These are phyloP conservation scores for Zaprionus ornatus DNA, from an alignment of 1,140 invertebrate genomes.

Conservation along the genomic window DNA sequence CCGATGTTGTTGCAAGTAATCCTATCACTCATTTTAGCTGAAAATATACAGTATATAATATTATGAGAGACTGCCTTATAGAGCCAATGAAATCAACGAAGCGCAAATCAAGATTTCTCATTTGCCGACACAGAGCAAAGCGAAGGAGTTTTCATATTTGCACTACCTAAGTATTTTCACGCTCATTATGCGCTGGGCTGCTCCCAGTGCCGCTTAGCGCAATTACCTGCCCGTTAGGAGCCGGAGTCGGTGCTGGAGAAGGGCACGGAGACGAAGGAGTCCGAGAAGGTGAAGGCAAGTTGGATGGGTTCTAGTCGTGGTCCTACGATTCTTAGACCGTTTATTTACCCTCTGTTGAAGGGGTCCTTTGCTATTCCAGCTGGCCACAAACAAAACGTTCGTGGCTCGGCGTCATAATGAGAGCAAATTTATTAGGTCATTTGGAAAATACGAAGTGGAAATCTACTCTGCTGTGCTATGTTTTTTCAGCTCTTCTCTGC, in stretches of 20 bases:
- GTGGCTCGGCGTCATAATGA: slow-evolving; percentile 79
- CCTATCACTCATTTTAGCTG: not conserved
- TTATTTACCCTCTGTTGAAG: slow-evolving; percentile 35
- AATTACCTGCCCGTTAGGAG: slow-evolving; percentile 65
- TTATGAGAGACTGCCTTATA: not conserved
- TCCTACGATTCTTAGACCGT: slow-evolving; percentile 35
- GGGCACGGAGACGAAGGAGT: not conserved
- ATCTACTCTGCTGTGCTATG: slow-evolving; percentile 54
- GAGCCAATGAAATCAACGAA: slow-evolving; percentile 8
- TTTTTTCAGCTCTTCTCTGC: slow-evolving; percentile 14
- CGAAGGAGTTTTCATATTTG: slow-evolving; percentile 70
- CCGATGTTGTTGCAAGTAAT: not conserved
- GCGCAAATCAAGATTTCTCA: slow-evolving; percentile 51
- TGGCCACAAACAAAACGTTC: slow-evolving; percentile 66
- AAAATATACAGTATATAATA: not conserved
- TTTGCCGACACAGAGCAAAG: slow-evolving; percentile 28
- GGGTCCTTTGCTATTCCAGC: slow-evolving; percentile 53
- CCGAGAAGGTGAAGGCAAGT: not conserved
- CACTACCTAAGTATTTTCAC: slow-evolving; percentile 71
- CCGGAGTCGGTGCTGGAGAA: not conserved
- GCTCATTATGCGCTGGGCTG: slow-evolving; percentile 72
- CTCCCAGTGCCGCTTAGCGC: slow-evolving; percentile 59
- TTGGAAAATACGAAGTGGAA: slow-evolving; percentile 73
- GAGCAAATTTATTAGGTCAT: slow-evolving; percentile 81
- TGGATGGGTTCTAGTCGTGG: slow-evolving; percentile 58